These are phyloP conservation scores for Condylura cristata DNA, from an alignment of 2,113 vertebrate genomes.

Conservation along the genomic window DNA sequence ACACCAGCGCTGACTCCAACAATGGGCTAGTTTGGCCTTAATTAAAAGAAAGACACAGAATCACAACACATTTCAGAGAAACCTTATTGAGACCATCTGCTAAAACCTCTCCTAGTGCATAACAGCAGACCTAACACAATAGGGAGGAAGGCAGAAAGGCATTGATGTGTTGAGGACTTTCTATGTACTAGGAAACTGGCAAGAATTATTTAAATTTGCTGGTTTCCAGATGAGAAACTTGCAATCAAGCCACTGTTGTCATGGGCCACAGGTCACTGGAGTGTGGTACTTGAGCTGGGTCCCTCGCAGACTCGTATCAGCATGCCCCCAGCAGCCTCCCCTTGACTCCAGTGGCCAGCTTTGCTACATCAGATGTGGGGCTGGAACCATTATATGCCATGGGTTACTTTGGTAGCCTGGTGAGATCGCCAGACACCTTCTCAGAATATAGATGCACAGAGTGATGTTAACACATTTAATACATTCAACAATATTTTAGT, in stretches of 20 bases:
- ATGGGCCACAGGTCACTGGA: neutral
- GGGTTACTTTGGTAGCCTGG: no score
- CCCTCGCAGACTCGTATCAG: neutral
- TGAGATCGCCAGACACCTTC: neutral
- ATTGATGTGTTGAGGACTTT: neutral
- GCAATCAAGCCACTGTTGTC: neutral
- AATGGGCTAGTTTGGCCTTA: neutral
- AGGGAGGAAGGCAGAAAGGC: neutral
- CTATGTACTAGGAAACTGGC: neutral
- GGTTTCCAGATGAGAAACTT: neutral
- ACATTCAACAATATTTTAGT: neutral
- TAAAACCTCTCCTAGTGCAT: neutral
- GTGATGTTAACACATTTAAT: neutral
- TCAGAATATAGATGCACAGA: constrained; percentile 3
- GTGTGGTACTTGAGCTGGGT: neutral
- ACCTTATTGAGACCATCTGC: neutral
- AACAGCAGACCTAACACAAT: neutral
- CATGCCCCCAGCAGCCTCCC: neutral
- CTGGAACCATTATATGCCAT: neutral
- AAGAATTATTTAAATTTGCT: neutral
- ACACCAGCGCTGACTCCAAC: neutral
- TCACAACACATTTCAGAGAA: neutral
- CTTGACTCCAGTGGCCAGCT: neutral
- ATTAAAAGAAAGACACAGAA: neutral
- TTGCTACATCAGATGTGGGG: no score